Percentiles rank a stretch among this genome's conserved stretches.
These are phyloP conservation scores for Lepus europaeus DNA, from an alignment of 2,113 vertebrate genomes.

Conservation along the genomic window DNA sequence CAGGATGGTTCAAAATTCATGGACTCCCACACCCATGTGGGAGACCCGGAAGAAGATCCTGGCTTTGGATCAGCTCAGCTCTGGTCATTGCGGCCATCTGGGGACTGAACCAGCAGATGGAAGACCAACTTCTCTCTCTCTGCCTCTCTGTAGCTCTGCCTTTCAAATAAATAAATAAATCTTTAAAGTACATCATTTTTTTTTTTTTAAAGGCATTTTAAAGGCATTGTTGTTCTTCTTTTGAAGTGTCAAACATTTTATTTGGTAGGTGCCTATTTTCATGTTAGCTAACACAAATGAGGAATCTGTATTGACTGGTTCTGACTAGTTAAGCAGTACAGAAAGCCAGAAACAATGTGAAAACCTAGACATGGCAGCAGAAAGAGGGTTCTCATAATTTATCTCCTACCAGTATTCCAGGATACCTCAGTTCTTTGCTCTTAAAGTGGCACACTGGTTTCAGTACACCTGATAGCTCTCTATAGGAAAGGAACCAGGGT, in stretches of 20 bases:
- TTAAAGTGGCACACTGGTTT: neutral
- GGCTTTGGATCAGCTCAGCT: too few relatives aligned
- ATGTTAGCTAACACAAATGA: slow-evolving; percentile 45
- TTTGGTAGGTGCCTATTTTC: neutral
- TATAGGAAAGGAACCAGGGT: neutral
- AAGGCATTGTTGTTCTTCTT: neutral
- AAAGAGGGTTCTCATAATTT: neutral
- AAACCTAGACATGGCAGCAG: neutral
- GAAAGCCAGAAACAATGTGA: neutral
- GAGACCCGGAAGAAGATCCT: too few relatives aligned
- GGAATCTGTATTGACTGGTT: neutral
- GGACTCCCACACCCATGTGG: too few relatives aligned
- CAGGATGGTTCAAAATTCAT: too few relatives aligned
- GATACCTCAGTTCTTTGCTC: slow-evolving; percentile 20
- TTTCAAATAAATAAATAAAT: too few relatives aligned
- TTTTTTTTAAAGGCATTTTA: too few relatives aligned
- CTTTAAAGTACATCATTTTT: too few relatives aligned
- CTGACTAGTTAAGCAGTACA: neutral
- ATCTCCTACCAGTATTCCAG: neutral
- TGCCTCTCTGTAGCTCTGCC: too few relatives aligned
- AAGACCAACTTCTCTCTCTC: too few relatives aligned
- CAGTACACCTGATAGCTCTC: neutral
- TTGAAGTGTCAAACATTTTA: neutral
- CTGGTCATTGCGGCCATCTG: too few relatives aligned
- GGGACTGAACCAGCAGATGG: too few relatives aligned